Percentiles rank a stretch among this genome's conserved stretches.
phyloP scores from a whole-genome alignment of 1,140 invertebrate genomes.

The Anagrus nilaparvatae region DNA sequence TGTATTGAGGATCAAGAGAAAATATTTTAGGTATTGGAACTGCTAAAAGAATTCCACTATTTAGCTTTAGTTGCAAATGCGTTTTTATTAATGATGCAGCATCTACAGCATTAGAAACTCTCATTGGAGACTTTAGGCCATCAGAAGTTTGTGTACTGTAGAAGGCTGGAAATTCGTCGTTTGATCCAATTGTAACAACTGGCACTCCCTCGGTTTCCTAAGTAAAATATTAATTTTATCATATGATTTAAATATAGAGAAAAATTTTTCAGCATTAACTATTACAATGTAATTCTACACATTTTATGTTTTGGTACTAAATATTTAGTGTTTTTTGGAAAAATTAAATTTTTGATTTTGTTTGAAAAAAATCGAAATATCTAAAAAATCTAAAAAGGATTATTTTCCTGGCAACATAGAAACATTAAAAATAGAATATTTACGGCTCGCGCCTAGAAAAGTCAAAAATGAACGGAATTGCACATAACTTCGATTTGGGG shows the following conservation, averaged over 20 bases:
- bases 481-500: too few species aligned
- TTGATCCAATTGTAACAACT: conserved; percentile 64
- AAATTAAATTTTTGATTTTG: too few species aligned
- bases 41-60: conserved; percentile 78
- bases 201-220: conserved; percentile 92
- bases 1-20: conserved; percentile 50
- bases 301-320: conserved; percentile 3
- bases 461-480: too few species aligned
- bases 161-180: conserved; percentile 76
- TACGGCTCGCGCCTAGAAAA: too few species aligned
- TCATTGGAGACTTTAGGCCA: conserved; percentile 55
- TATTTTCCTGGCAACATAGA: too few species aligned
- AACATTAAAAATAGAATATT: too few species aligned
- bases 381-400: too few species aligned
- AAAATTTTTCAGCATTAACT: background rate
- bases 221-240: conserved; percentile 10
- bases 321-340: too few species aligned
- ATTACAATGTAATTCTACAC: conserved; percentile 4
- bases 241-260: background rate
- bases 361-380: too few species aligned
- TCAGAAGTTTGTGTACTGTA: conserved; percentile 63
- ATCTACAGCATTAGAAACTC: conserved; percentile 47
- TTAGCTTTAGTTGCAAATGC: conserved; percentile 48
- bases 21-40: conserved; percentile 77
- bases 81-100: conserved; percentile 61